These are phyloP conservation scores for Plagodis pulveraria DNA, from an alignment of 2,888 invertebrate genomes.

Conservation along the genomic window DNA sequence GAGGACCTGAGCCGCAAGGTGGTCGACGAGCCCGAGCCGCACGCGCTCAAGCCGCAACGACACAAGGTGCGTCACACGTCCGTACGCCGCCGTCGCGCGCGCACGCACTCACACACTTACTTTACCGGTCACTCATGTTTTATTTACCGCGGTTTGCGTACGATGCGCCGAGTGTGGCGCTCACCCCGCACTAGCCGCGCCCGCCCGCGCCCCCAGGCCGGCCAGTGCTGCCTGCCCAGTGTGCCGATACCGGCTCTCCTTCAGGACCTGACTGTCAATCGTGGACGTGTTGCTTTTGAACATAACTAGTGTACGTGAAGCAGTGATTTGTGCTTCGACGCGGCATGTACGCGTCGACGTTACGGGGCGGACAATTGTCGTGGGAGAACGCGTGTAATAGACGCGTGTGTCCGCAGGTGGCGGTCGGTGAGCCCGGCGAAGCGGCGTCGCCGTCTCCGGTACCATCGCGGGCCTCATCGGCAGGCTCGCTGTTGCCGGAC, in stretches of 20 bases:
- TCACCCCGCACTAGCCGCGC: conserved; percentile 85
- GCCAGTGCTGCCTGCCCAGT: conserved; percentile 85
- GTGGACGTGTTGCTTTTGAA: conserved; percentile 70
- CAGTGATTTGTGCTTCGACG: conserved; percentile 80
- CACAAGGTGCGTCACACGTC: conserved; percentile 87
- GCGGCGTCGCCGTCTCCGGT: conserved; percentile 87
- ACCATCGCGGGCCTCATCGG: conserved; percentile 86
- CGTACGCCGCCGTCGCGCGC: conserved; percentile 83
- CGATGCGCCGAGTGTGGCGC: conserved; percentile 83
- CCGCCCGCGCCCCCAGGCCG: conserved; percentile 86
- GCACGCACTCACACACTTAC: conserved; percentile 82
- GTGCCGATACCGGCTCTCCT: conserved; percentile 82
- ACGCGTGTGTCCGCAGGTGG: conserved; percentile 86
- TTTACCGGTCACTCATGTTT: conserved; percentile 83
- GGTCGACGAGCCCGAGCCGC: conserved; percentile 85
- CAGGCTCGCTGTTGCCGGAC: conserved; percentile 86
- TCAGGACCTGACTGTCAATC: conserved; percentile 56
- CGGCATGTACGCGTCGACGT: conserved; percentile 86
- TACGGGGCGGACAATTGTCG: conserved; percentile 84
- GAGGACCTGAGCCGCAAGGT: conserved; percentile 91
- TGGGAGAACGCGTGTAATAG: conserved; percentile 88
- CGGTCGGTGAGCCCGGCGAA: conserved; percentile 84
- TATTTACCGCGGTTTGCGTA: conserved; percentile 84
- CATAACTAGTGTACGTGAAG: conserved; percentile 74
- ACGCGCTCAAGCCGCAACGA: conserved; percentile 86